A percentile compares a stretch with the other conserved stretches of the same genome.
Evolutionary conservation across 1,140 invertebrate genomes (phyloP).

Genomic region (Agrypnia vestita): DNA sequence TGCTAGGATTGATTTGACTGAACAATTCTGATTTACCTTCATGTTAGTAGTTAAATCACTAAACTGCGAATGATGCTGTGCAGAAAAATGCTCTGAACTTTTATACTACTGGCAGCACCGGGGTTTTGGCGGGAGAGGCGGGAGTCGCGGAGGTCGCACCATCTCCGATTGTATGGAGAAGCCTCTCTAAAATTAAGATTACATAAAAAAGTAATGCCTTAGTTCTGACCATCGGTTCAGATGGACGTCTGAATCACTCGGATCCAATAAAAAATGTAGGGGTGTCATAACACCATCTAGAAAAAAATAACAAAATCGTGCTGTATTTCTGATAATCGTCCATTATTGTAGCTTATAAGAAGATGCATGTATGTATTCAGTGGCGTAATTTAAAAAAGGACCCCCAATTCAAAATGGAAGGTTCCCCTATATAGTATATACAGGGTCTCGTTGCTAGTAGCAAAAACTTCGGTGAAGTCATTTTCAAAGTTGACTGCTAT

Average conservation of each 20-base stretch:
- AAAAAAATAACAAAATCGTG: background rate
- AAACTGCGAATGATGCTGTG: conserved; percentile 56
- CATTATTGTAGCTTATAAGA: background rate
- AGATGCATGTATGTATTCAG: too few species aligned
- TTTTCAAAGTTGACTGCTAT: too few species aligned
- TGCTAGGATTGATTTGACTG: background rate
- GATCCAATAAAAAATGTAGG: conserved; percentile 36
- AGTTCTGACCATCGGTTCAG: conserved; percentile 35
- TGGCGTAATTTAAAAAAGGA: too few species aligned
- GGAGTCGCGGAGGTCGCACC: conserved; percentile 33
- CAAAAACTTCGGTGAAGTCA: too few species aligned
- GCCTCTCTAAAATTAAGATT: conserved; percentile 56
- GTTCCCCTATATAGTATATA: too few species aligned
- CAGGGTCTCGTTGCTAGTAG: too few species aligned
- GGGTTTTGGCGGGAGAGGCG: conserved; percentile 33
- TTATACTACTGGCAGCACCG: conserved; percentile 50
- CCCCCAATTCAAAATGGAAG: too few species aligned
- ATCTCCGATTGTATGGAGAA: conserved; percentile 38
- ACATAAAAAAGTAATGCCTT: conserved; percentile 40
- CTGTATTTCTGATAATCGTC: background rate
- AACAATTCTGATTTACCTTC: conserved; percentile 51
- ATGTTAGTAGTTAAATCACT: conserved; percentile 54
- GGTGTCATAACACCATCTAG: conserved; percentile 13
- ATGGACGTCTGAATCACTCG: conserved; percentile 10
- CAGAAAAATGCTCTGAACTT: conserved; percentile 45